These are phyloP conservation scores for Enteromius thamalakanensis DNA, from an alignment of 2,797 vertebrate species.

Conservation along the genomic window DNA sequence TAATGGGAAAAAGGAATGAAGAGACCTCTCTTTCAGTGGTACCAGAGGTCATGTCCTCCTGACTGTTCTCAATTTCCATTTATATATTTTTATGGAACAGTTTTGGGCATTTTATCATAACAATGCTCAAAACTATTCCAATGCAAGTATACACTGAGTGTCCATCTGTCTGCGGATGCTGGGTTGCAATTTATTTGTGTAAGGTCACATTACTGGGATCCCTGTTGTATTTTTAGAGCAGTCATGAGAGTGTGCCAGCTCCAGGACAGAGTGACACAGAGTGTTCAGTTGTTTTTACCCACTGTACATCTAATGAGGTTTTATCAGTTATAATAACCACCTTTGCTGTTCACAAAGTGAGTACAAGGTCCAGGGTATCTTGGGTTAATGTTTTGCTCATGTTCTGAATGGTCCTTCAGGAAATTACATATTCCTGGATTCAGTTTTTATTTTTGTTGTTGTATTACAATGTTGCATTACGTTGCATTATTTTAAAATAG, in stretches of 20 bases:
- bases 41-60: neutral
- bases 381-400: constrained; percentile 21
- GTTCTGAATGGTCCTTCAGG: neutral
- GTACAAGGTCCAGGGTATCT: constrained; percentile 19
- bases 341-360: neutral
- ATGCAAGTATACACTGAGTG: neutral
- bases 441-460: neutral
- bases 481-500: neutral
- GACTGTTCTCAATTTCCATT: neutral
- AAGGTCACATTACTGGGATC: constrained; percentile 52
- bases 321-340: neutral
- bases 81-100: neutral
- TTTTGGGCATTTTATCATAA: neutral
- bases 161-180: neutral
- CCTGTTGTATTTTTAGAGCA: constrained; percentile 56
- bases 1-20: constrained; percentile 9
- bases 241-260: constrained; percentile 22
- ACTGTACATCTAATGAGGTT: neutral
- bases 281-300: constrained; percentile 20
- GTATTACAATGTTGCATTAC: neutral
- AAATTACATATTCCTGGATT: neutral
- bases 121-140: neutral
- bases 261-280: constrained; percentile 7
- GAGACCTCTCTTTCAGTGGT: constrained; percentile 18
- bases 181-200: neutral